Percentiles rank a stretch among this genome's conserved stretches.
These are phyloP conservation scores for Caerostris extrusa DNA, from an alignment of 1,140 invertebrate genomes.

Conservation along the genomic window DNA sequence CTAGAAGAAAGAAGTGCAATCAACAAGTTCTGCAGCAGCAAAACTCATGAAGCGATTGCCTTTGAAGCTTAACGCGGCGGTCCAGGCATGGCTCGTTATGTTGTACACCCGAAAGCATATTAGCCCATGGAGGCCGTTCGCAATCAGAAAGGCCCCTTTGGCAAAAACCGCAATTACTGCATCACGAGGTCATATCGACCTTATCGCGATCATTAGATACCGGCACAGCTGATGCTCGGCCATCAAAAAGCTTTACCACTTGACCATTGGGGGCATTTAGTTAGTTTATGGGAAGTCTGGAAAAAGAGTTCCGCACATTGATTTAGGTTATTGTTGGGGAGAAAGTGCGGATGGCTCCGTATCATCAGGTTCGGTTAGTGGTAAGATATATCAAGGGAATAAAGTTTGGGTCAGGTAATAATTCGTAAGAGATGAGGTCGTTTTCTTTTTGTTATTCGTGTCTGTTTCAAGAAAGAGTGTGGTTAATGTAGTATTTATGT, in stretches of 20 bases:
- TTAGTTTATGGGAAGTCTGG: not conserved
- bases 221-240: constrained; percentile 27
- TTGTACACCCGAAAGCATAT: constrained; percentile 2
- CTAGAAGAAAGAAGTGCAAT: not conserved
- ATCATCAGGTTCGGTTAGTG: not conserved
- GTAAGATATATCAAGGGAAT: not conserved
- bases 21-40: not conserved
- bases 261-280: constrained; percentile 47
- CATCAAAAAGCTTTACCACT: constrained; percentile 41
- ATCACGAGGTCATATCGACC: constrained; percentile 24
- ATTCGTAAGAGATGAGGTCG: not conserved
- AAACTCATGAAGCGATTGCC: constrained; percentile 16
- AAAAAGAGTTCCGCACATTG: constrained; percentile 4
- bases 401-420: not conserved
- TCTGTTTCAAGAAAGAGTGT: not conserved
- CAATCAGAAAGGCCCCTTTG: constrained; percentile 12
- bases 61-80: not conserved
- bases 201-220: constrained; percentile 40
- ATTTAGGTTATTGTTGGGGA: constrained; percentile 30
- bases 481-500: too few species aligned
- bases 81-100: not conserved
- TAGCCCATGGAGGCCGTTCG: constrained; percentile 8
- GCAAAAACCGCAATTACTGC: constrained; percentile 31
- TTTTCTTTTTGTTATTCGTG: too few species aligned
- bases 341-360: not conserved